Evolutionary conservation across 2,888 invertebrate species (phyloP).

Genomic region (Carcina quercana): DNA sequence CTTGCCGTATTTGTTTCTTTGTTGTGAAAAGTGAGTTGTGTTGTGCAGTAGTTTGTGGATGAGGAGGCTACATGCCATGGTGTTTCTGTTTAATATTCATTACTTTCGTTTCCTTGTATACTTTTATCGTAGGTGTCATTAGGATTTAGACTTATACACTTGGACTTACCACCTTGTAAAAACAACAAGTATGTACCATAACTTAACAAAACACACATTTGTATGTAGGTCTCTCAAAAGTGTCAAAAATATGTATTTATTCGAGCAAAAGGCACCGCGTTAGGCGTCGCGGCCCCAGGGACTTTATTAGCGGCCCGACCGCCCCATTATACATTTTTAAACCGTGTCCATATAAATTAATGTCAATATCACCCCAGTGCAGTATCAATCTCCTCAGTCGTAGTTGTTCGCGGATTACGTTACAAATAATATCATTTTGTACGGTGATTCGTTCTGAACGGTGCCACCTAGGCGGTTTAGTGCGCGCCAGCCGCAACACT

Average conservation of each 20-base stretch:
- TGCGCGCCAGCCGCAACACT: slow-evolving; percentile 16
- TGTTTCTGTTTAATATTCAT: too few relatives aligned
- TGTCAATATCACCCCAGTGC: slow-evolving; percentile 70
- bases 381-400: slow-evolving; percentile 61
- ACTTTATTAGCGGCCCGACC: slow-evolving; percentile 63
- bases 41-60: too few relatives aligned
- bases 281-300: slow-evolving; percentile 39
- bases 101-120: too few relatives aligned
- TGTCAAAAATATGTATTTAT: slow-evolving; percentile 29
- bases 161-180: too few relatives aligned
- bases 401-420: slow-evolving; percentile 73
- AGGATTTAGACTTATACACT: too few relatives aligned
- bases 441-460: slow-evolving; percentile 73
- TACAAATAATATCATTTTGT: slow-evolving; percentile 74
- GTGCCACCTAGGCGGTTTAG: slow-evolving; percentile 45
- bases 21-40: too few relatives aligned
- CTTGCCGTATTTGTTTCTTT: too few relatives aligned
- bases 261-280: slow-evolving; percentile 38
- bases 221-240: too few relatives aligned
- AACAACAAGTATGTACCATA: too few relatives aligned
- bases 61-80: too few relatives aligned
- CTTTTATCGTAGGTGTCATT: too few relatives aligned
- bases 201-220: too few relatives aligned
- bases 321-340: slow-evolving; percentile 73
- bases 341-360: slow-evolving; percentile 75